Conservation (phyloP, 92 coral and sea anemone genomes). For the Muricea muricata region DNA sequence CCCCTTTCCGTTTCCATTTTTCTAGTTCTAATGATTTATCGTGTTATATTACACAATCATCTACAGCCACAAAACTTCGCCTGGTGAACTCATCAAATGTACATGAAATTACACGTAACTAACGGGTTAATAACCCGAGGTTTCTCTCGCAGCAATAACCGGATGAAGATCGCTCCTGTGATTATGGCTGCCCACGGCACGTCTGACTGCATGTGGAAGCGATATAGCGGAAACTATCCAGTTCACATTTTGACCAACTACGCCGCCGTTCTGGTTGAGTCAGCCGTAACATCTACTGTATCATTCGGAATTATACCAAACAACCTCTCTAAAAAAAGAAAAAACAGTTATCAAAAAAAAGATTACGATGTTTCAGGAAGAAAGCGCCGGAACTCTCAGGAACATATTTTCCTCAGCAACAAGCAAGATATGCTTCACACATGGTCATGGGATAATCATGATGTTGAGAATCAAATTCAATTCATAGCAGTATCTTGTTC, state of each 20-base stretch:
- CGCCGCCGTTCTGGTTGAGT: conserved; percentile 34
- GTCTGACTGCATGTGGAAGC: background rate
- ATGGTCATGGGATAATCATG: too few species aligned
- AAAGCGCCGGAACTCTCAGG: too few species aligned
- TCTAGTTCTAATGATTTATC: background rate
- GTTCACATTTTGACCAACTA: background rate
- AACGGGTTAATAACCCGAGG: too few species aligned
- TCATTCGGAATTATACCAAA: conserved; percentile 38
- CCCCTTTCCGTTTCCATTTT: background rate
- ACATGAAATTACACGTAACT: too few species aligned
- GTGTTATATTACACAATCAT: background rate
- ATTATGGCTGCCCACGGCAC: background rate
- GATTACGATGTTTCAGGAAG: too few species aligned
- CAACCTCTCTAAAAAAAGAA: conserved; percentile 19
- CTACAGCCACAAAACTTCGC: background rate
- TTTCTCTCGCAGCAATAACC: background rate
- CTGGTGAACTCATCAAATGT: too few species aligned
- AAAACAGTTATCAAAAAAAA: background rate
- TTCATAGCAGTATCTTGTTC: too few species aligned
- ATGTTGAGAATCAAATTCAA: too few species aligned
- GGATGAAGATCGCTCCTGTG: background rate
- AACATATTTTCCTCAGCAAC: too few species aligned
- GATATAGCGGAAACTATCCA: background rate
- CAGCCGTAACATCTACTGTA: conserved; percentile 6
- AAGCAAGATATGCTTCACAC: too few species aligned